Percentiles rank a stretch among this genome's conserved stretches.
phyloP scores from a whole-genome alignment of 2,888 invertebrate species.

The Parnassius apollo region DNA sequence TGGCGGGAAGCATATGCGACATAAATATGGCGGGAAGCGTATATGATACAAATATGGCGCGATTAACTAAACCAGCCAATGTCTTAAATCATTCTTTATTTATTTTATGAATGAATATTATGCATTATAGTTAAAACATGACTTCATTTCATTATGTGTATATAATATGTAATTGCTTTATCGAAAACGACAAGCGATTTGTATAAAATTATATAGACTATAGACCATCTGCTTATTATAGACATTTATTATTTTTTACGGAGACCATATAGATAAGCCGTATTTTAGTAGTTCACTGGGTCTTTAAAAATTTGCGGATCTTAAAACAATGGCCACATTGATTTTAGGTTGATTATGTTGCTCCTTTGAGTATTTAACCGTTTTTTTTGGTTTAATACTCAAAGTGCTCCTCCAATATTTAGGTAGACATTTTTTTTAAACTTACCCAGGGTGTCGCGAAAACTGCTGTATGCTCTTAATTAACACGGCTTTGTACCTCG shows the following conservation, averaged over 20 bases:
- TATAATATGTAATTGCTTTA: background rate
- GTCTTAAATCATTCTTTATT: background rate
- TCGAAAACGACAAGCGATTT: too few species aligned
- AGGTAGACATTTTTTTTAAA: conserved; percentile 2
- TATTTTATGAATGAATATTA: background rate
- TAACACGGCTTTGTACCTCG: conserved; percentile 82
- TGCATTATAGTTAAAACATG: background rate
- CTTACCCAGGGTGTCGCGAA: conserved; percentile 86
- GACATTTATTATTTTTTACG: too few species aligned
- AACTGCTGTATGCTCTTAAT: conserved; percentile 87
- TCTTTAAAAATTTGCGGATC: too few species aligned
- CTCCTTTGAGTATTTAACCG: too few species aligned
- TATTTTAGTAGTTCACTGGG: too few species aligned
- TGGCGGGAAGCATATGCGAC: conserved; percentile 17
- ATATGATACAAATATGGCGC: conserved; percentile 10
- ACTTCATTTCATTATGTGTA: background rate
- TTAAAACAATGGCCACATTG: too few species aligned
- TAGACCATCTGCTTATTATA: too few species aligned
- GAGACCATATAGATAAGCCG: too few species aligned
- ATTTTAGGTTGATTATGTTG: too few species aligned
- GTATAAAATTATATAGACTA: too few species aligned
- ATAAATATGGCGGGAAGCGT: conserved; percentile 8
- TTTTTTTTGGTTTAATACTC: too few species aligned
- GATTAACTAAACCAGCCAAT: conserved; percentile 8
- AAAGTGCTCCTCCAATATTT: too few species aligned